Percentiles rank a stretch among this genome's conserved stretches.
phyloP scores from a whole-genome alignment of 2,888 invertebrate species.

The Schrankia costaestrigalis region DNA sequence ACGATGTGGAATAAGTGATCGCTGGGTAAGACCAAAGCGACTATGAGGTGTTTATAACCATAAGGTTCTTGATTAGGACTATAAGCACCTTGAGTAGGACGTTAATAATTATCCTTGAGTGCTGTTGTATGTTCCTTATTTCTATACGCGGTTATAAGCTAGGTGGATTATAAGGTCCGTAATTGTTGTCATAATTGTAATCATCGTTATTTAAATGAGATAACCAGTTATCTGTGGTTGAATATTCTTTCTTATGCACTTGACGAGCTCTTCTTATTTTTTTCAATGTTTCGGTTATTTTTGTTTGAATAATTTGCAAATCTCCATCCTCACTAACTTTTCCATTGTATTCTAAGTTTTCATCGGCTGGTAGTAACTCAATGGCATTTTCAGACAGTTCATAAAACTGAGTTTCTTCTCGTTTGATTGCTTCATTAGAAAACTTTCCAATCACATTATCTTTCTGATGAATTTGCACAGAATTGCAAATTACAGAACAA shows the following conservation, averaged over 20 bases:
- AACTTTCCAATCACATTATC: constrained; percentile 7
- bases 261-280: constrained; percentile 37
- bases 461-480: constrained; percentile 20
- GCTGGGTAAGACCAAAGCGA: too few relatives aligned
- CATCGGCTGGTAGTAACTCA: constrained; percentile 13
- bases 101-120: constrained; percentile 2
- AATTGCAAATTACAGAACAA: constrained; percentile 26
- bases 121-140: neutral
- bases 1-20: too few relatives aligned
- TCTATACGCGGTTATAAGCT: too few relatives aligned
- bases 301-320: neutral
- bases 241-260: too few relatives aligned
- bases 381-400: constrained; percentile 5
- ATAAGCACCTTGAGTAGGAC: constrained; percentile 9
- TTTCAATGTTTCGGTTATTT: constrained; percentile 2
- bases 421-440: constrained; percentile 2
- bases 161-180: constrained; percentile 1
- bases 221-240: too few relatives aligned
- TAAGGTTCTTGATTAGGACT: constrained; percentile 8
- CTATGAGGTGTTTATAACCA: neutral
- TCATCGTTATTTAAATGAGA: constrained; percentile 5
- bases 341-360: neutral
- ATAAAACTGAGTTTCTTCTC: constrained; percentile 4
- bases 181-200: neutral
- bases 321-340: constrained; percentile 5